Base-by-base conservation (phyloP, 2,113 vertebrate genomes). In the Gavia stellata region DNA sequence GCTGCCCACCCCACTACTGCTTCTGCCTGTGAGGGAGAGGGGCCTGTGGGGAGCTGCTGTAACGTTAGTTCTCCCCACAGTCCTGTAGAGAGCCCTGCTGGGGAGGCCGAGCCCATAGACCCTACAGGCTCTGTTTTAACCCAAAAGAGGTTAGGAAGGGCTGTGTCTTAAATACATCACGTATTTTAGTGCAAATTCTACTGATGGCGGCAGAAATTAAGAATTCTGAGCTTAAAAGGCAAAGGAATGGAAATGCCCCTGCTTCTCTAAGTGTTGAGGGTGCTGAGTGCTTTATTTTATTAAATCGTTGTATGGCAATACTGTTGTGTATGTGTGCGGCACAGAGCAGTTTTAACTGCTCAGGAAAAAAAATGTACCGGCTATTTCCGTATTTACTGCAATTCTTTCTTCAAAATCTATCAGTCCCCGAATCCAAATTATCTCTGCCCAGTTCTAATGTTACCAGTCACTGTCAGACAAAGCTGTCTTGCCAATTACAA, bases 1-100 rank as follows among this genome's bases (percentile, higher is more conserved):
- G 7, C 4, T 34, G 19, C 4, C 0, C 4, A 0, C 4, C 2
- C 3, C 4, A 0, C 1, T 5, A 23, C 23, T 6, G 24, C 9
- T 3, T 4, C 2, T 1, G 3, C 1, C 2, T 14, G 38, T 8
- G 31, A 9, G 59, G 42, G 29, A 12, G 8, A 12, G 36, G 28
- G 49, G 29, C 15, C 47, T 6, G 50, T 2, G 34, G 15, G 62
- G 25, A 17, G 31, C 21, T 28, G 55, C 15, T 12, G 49, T 14
- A 2, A 3, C 8, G 10, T 0, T 49, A 11, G n/a, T 5, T 17
- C 1, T 5, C 21, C 28, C 1, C 14, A 4, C 38, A 14, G 40
- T 4, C 45, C 10, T 1, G 36, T 1, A 3, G 5, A 4, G n/a
- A 63, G 5, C 11, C 24, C 4, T 2, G 1, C 42, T 8, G 11